phyloP scores from a whole-genome alignment of 2,113 vertebrate species.

The Ceuthmochares aereus region DNA sequence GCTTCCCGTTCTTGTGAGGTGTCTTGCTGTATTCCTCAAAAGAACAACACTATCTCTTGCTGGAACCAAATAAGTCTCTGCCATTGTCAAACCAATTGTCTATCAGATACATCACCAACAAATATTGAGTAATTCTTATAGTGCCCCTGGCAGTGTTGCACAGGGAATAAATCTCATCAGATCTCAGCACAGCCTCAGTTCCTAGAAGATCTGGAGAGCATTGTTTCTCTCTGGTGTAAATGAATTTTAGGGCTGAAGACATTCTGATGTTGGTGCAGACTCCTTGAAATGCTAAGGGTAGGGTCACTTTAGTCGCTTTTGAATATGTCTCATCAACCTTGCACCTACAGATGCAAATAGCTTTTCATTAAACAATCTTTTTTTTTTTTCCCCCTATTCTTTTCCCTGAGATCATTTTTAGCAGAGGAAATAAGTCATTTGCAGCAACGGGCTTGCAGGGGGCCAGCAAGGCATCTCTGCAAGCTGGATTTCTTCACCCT shows the following conservation, averaged over 20 bases:
- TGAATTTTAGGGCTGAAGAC: background rate
- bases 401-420: background rate
- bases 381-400: background rate
- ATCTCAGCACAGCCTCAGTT: background rate
- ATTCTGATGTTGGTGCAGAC: background rate
- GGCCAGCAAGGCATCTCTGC: background rate
- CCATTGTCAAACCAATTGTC: background rate
- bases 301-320: background rate
- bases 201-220: background rate
- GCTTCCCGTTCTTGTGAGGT: background rate
- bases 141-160: background rate
- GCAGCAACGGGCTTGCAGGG: background rate
- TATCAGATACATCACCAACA: background rate
- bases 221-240: background rate
- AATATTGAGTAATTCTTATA: background rate
- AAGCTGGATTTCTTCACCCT: slow-evolving; percentile 25
- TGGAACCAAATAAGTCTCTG: background rate
- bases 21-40: background rate
- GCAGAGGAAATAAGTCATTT: background rate
- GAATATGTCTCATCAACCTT: background rate
- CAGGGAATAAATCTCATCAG: background rate
- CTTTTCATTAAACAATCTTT: background rate
- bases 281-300: background rate
- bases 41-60: background rate
- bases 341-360: background rate